Evolutionary conservation across 2,888 invertebrate species (phyloP).

Genomic region (Xanthorhoe spadicearia): DNA sequence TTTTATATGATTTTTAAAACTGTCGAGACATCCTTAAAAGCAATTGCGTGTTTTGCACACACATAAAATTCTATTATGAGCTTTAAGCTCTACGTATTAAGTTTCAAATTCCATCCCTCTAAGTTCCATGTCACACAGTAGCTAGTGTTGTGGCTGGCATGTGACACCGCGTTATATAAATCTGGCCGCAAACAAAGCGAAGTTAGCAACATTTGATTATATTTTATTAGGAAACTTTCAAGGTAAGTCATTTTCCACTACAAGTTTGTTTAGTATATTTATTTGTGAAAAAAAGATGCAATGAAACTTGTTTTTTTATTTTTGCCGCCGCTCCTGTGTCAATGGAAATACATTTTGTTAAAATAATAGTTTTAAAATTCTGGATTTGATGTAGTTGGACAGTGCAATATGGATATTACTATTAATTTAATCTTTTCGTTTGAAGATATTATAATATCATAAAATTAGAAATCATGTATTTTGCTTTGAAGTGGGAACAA

Average conservation of each 20-base stretch:
- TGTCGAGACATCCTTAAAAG: constrained; percentile 22
- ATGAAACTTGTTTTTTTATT: not conserved
- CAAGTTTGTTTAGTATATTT: not conserved
- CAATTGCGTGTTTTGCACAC: constrained; percentile 12
- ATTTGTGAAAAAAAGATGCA: not conserved
- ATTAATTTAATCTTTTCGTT: too few relatives aligned
- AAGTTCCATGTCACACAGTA: constrained; percentile 62
- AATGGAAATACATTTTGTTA: too few relatives aligned
- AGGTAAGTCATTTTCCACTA: not conserved
- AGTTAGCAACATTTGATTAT: constrained; percentile 22
- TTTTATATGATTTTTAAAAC: not conserved
- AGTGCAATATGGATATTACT: too few relatives aligned
- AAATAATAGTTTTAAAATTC: too few relatives aligned
- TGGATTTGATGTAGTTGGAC: too few relatives aligned
- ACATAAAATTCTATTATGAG: constrained; percentile 7
- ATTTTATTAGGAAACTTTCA: constrained; percentile 22
- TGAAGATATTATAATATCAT: too few relatives aligned
- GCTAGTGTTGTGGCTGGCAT: constrained; percentile 75
- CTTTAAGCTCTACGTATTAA: constrained; percentile 9
- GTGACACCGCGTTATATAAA: constrained; percentile 77
- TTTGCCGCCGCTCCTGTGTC: too few relatives aligned
- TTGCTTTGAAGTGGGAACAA: too few relatives aligned
- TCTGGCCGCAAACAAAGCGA: constrained; percentile 50
- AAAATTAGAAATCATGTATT: too few relatives aligned
- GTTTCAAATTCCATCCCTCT: constrained; percentile 61